phyloP scores from a whole-genome alignment of 2,888 invertebrate species.

The Coenonympha glycerion region DNA sequence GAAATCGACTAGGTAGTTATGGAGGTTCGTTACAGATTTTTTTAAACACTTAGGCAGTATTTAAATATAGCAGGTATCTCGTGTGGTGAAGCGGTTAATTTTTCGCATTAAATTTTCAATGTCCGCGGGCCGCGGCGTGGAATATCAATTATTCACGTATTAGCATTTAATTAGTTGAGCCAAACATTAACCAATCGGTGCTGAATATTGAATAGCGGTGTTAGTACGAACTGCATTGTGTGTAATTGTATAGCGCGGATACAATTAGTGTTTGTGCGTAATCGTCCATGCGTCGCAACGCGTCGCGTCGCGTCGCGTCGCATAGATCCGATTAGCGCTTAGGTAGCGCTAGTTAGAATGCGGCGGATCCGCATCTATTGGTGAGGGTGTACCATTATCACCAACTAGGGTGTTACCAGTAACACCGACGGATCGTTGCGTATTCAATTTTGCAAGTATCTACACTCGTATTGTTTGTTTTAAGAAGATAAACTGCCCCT shows the following conservation, averaged over 20 bases:
- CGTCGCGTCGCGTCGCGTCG: constrained; percentile 29
- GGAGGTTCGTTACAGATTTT: no score
- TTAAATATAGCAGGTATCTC: background rate
- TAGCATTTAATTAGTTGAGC: constrained; percentile 25
- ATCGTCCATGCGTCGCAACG: constrained; percentile 32
- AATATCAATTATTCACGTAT: constrained; percentile 24
- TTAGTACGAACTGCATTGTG: constrained; percentile 42
- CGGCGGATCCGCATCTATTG: constrained; percentile 11
- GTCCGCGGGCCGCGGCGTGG: background rate
- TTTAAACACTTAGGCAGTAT: background rate
- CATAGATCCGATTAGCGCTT: constrained; percentile 55
- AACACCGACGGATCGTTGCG: background rate
- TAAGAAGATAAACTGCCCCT: no score
- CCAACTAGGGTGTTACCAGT: no score
- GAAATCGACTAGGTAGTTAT: no score
- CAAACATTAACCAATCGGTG: constrained; percentile 28
- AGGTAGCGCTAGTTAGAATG: constrained; percentile 14
- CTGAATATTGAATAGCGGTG: constrained; percentile 34
- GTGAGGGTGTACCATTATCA: background rate
- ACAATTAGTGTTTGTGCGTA: constrained; percentile 49
- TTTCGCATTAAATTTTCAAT: constrained; percentile 3
- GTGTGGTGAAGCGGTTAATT: background rate
- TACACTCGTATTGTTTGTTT: no score
- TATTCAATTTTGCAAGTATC: background rate
- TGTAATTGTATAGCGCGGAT: constrained; percentile 57